These are phyloP conservation scores for Sebastes trivittatus DNA, from an alignment of 2,797 vertebrate genomes.

Conservation along the genomic window DNA sequence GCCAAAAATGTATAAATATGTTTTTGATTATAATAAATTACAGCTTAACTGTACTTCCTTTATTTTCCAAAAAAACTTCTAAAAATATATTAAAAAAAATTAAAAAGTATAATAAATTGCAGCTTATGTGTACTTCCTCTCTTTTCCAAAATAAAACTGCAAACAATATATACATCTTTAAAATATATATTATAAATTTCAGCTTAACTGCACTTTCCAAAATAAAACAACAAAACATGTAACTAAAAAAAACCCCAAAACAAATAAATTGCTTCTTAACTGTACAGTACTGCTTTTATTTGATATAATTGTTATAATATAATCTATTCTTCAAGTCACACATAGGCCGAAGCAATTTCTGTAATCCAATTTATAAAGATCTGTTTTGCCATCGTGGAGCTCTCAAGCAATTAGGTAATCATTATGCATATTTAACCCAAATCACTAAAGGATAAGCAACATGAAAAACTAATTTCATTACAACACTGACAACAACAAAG, in stretches of 20 bases:
- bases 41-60: background rate
- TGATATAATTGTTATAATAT: background rate
- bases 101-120: background rate
- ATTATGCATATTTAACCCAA: conserved; percentile 16
- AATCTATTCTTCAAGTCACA: background rate
- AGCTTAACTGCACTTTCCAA: no score
- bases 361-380: conserved; percentile 5
- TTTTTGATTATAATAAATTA: background rate
- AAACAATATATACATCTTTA: no score
- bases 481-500: background rate
- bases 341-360: background rate
- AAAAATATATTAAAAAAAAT: background rate
- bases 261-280: background rate
- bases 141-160: no score
- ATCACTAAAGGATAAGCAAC: background rate
- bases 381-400: conserved; percentile 13
- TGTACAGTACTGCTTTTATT: background rate
- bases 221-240: no score
- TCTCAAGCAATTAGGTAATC: conserved; percentile 26
- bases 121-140: no score
- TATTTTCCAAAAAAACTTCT: background rate
- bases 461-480: background rate
- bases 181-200: no score
- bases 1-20: no score
- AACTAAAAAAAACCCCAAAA: background rate